Evolutionary conservation across 2,888 invertebrate genomes (phyloP), one percentile per base, ranked within the genome.

Genomic region (Troides helena): DNA sequence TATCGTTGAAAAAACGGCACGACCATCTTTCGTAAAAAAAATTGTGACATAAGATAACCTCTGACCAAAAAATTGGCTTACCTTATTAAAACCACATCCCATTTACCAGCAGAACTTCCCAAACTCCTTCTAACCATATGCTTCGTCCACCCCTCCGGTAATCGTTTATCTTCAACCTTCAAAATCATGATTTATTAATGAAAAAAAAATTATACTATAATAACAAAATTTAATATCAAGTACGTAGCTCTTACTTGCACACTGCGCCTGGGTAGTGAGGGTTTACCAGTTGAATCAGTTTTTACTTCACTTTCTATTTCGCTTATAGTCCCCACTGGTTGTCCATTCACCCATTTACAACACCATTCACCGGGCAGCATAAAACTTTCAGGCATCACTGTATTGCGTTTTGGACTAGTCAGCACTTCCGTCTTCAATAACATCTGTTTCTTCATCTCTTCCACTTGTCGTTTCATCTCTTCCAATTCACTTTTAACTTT

Each of bases 81-180:
- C 95, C 94, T 94, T 0, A 96, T 93, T 69, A 97, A 93, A 61
- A 97, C 94, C 2, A 96, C 95, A 80, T 97, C 96, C 97, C 97
- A 97, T 82, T 97, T 97, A 10, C 96, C 96, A 17, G 95, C 95
- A 30, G 96, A 95, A 60, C 94, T 92, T 0, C 95, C 95, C 65
- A 93, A 88, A 75, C 93, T 93, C 46, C 96, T 93, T 74, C 96
- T 95, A 36, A 95, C 94, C 87, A 97, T 95, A 82, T 96, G 96
- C 81, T 97, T 97, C 0, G 94, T 93, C 97, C 97, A 97, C 2
- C 95, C 96, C 1, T 93, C 84, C 0, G 97, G 97, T 72, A 97
- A 84, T 65, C 96, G 93, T 79, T 94, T 95, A 83, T 97, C 97
- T 64, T 95, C 93, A 8, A 97, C 96, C 86, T 96, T 43, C 7